Conservation (phyloP, 2,797 vertebrate species). For the Sardinella longiceps region DNA sequence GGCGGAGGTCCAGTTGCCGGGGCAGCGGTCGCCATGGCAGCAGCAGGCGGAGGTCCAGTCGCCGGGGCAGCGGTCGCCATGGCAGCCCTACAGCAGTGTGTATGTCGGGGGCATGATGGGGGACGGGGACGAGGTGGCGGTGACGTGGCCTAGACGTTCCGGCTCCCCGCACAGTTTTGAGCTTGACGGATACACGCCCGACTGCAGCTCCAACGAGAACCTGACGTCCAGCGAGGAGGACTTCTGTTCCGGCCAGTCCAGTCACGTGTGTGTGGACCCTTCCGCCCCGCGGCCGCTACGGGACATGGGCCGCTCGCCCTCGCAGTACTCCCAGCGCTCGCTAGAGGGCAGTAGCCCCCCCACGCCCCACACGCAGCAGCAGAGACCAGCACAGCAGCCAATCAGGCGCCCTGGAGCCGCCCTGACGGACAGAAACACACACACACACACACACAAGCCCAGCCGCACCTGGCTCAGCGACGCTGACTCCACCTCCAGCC, state of each 20-base stretch:
- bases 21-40: too few relatives aligned
- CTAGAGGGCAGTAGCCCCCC: slow-evolving; percentile 96
- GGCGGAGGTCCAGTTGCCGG: too few relatives aligned
- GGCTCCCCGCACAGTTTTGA: slow-evolving; percentile 95
- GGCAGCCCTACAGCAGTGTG: slow-evolving; percentile 89
- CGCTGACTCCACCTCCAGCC: slow-evolving; percentile 75
- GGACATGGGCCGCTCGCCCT: slow-evolving; percentile 92
- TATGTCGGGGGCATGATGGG: slow-evolving; percentile 79
- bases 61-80: slow-evolving; percentile 83
- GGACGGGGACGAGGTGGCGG: slow-evolving; percentile 77
- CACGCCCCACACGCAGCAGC: slow-evolving; percentile 90
- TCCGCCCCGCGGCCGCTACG: slow-evolving; percentile 83
- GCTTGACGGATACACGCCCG: slow-evolving; percentile 96
- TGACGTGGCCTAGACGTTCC: slow-evolving; percentile 93
- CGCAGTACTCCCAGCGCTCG: slow-evolving; percentile 90
- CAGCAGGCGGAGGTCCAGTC: slow-evolving; percentile 65
- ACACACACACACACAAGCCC: slow-evolving; percentile 77
- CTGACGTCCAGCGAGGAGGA: slow-evolving; percentile 98
- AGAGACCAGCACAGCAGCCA: slow-evolving; percentile 82
- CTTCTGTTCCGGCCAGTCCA: slow-evolving; percentile 89
- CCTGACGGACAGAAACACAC: slow-evolving; percentile 75
- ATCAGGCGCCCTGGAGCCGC: slow-evolving; percentile 79
- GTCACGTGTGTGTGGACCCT: slow-evolving; percentile 92
- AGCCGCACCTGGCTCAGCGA: slow-evolving; percentile 86
- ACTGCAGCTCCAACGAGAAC: slow-evolving; percentile 99